A percentile compares a stretch with the other conserved stretches of the same genome.
Conservation (phyloP, 2,888 invertebrate genomes). For the Rambutsinella grinnellia region DNA sequence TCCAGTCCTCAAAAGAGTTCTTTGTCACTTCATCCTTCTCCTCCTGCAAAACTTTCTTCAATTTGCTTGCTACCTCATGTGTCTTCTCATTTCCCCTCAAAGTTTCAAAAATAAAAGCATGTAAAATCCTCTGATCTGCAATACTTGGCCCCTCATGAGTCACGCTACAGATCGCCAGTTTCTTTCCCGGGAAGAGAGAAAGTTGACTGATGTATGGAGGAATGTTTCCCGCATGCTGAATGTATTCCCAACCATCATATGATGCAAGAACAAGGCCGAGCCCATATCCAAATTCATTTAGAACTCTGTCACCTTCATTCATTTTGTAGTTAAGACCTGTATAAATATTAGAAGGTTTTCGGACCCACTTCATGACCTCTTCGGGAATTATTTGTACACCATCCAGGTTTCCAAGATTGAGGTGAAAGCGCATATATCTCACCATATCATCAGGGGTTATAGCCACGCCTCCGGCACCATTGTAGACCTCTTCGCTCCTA, state of each 20-base stretch:
- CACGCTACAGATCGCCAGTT: slow-evolving; percentile 30
- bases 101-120: slow-evolving; percentile 15
- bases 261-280: slow-evolving; percentile 2
- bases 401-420: slow-evolving; percentile 43
- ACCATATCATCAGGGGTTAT: slow-evolving; percentile 48
- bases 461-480: slow-evolving; percentile 47
- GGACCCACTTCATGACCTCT: too few species aligned
- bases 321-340: too few species aligned
- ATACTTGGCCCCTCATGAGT: slow-evolving; percentile 5
- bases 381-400: slow-evolving; percentile 49
- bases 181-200: slow-evolving; percentile 30
- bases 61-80: too few species aligned
- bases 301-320: neutral
- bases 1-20: too few species aligned
- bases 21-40: too few species aligned
- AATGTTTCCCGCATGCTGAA: slow-evolving; percentile 43
- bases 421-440: slow-evolving; percentile 45
- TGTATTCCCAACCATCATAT: slow-evolving; percentile 29
- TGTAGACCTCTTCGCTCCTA: slow-evolving; percentile 24
- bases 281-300: slow-evolving; percentile 5
- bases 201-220: slow-evolving; percentile 27
- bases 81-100: slow-evolving; percentile 2
- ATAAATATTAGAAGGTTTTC: too few species aligned
- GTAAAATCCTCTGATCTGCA: neutral
- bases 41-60: too few species aligned